These are phyloP conservation scores for Luperina nickerlii DNA, from an alignment of 2,888 invertebrate species.

Conservation along the genomic window DNA sequence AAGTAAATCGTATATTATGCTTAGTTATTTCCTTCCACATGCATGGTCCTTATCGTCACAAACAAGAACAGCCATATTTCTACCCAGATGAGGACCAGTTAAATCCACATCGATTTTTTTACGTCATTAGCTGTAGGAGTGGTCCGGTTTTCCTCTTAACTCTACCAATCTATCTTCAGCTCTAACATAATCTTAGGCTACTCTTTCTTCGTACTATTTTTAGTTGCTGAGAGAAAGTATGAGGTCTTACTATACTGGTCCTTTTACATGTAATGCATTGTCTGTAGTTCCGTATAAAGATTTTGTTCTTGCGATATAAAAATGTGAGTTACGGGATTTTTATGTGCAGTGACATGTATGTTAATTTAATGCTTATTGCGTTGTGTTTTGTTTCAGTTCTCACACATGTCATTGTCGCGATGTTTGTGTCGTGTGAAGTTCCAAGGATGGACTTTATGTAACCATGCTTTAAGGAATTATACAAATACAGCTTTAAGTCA, in stretches of 20 bases:
- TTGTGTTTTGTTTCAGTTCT: constrained; percentile 20
- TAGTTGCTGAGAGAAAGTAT: neutral
- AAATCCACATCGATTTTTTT: constrained; percentile 48
- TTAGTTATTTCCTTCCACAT: constrained; percentile 9
- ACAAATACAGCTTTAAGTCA: neutral
- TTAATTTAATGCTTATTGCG: constrained; percentile 15
- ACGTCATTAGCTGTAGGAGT: constrained; percentile 36
- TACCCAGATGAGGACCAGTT: constrained; percentile 10
- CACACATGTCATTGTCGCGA: constrained; percentile 6
- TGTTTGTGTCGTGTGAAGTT: constrained; percentile 7
- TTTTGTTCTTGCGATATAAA: constrained; percentile 31
- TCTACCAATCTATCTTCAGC: constrained; percentile 36
- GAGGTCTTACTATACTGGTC: constrained; percentile 29
- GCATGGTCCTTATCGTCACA: constrained; percentile 1
- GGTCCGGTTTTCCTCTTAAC: constrained; percentile 24
- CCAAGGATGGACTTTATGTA: neutral
- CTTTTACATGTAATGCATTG: constrained; percentile 33
- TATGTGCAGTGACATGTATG: constrained; percentile 19
- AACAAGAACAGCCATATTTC: constrained; percentile 39
- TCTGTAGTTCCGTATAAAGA: constrained; percentile 38
- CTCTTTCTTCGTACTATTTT: neutral
- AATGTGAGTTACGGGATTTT: constrained; percentile 24
- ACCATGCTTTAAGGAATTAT: neutral
- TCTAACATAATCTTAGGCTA: neutral
- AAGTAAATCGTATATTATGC: constrained; percentile 4